phyloP scores from a whole-genome alignment of 2,888 invertebrate species.

The Eretmocerus hayati region DNA sequence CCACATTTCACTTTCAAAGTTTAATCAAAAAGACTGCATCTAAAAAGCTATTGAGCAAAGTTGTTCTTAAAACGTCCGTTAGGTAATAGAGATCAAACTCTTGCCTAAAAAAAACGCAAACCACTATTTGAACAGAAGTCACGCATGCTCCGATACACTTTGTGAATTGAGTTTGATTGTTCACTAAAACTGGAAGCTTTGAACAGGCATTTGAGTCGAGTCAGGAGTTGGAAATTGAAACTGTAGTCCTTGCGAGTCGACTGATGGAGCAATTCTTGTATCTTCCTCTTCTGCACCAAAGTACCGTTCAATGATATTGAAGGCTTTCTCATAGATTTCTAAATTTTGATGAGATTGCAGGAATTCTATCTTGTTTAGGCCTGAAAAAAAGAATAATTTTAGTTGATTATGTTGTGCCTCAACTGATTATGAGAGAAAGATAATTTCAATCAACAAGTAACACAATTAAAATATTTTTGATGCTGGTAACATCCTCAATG shows the following conservation, averaged over 20 bases:
- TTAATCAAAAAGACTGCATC: too few relatives aligned
- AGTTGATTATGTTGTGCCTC: too few relatives aligned
- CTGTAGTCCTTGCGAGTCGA: conserved; percentile 67
- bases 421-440: too few relatives aligned
- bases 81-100: conserved; percentile 18
- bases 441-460: too few relatives aligned
- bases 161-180: conserved; percentile 18
- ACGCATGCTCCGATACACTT: conserved; percentile 20
- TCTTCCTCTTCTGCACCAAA: conserved; percentile 92
- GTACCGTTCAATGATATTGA: conserved; percentile 92
- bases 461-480: too few relatives aligned
- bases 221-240: conserved; percentile 50
- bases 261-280: conserved; percentile 68
- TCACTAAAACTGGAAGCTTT: conserved; percentile 70
- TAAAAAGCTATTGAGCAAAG: too few relatives aligned
- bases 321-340: conserved; percentile 95
- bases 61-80: conserved; percentile 13
- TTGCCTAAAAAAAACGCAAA: conserved; percentile 20
- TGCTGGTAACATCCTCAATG: too few relatives aligned
- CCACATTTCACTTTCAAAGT: too few relatives aligned
- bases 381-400: conserved; percentile 53
- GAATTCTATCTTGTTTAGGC: conserved; percentile 96
- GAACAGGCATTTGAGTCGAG: conserved; percentile 55
- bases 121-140: conserved; percentile 23
- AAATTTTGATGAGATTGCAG: conserved; percentile 94